Evolutionary conservation across 2,797 vertebrate species (phyloP).

Genomic region (Pteropus rufus): DNA sequence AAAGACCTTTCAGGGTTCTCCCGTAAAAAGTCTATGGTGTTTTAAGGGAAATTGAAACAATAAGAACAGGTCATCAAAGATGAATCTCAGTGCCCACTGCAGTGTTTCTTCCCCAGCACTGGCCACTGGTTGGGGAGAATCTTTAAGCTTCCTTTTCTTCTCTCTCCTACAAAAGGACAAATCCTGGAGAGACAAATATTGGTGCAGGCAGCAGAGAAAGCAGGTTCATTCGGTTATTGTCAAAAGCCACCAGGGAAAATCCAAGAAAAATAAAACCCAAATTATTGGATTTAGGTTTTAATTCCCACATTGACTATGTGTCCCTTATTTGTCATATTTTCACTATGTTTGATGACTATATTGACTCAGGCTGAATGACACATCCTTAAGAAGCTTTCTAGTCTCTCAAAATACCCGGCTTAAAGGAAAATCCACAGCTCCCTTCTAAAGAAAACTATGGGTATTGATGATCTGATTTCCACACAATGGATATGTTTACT

Average conservation of each 20-base stretch:
- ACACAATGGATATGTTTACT: not conserved
- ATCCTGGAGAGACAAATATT: not conserved
- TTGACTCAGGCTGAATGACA: not conserved
- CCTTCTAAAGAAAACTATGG: not conserved
- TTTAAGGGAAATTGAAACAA: not conserved
- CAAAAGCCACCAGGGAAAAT: not conserved
- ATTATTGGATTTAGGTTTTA: not conserved
- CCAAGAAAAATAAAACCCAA: not conserved
- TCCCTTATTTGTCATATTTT: not conserved
- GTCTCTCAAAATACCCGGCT: not conserved
- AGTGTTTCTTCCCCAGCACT: not conserved
- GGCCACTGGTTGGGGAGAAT: not conserved
- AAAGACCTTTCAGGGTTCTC: not conserved
- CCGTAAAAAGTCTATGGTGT: not conserved
- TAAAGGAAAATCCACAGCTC: not conserved
- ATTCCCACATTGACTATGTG: not conserved
- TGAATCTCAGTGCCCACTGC: too few species aligned
- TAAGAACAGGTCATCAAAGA: not conserved
- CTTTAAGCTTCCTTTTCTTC: not conserved
- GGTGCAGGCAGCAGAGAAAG: not conserved
- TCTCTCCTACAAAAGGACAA: not conserved
- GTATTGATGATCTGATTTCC: not conserved
- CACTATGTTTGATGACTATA: not conserved
- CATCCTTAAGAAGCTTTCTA: not conserved
- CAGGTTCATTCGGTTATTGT: not conserved